phyloP scores from a whole-genome alignment of 2,113 vertebrate species.

The Mustelus asterias region DNA sequence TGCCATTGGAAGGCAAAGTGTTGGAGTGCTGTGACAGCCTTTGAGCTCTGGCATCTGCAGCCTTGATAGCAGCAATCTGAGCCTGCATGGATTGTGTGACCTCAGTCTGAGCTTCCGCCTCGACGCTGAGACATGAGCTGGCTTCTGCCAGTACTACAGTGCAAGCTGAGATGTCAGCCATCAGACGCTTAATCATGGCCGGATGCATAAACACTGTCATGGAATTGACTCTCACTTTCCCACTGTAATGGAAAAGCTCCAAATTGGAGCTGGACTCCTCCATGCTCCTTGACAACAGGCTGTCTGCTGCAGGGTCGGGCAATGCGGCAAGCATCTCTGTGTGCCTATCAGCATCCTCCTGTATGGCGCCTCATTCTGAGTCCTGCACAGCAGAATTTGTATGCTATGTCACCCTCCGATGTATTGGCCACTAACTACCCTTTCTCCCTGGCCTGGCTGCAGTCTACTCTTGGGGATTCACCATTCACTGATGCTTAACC shows the following conservation, averaged over 20 bases:
- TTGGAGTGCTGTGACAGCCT: background rate
- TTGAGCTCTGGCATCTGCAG: background rate
- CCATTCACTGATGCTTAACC: background rate
- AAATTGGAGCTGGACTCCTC: background rate
- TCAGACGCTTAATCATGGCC: too few relatives aligned
- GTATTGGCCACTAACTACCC: too few relatives aligned
- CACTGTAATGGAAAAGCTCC: background rate
- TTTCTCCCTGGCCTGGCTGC: background rate
- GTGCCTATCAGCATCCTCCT: background rate
- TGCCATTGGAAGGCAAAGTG: background rate
- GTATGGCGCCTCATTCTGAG: background rate
- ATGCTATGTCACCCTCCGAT: background rate
- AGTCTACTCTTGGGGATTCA: background rate
- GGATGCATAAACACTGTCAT: background rate
- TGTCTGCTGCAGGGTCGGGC: background rate
- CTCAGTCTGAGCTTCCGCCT: background rate
- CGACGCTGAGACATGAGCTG: background rate
- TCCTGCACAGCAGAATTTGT: background rate
- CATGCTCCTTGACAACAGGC: background rate
- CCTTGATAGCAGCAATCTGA: background rate
- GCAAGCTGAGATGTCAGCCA: background rate
- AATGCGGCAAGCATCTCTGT: background rate
- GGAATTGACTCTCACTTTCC: background rate
- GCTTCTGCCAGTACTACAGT: background rate
- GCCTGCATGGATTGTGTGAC: background rate